A percentile compares a stretch with the other conserved stretches of the same genome.
Conservation (phyloP, 2,113 vertebrate species). For the Tricholaema leucomelas region DNA sequence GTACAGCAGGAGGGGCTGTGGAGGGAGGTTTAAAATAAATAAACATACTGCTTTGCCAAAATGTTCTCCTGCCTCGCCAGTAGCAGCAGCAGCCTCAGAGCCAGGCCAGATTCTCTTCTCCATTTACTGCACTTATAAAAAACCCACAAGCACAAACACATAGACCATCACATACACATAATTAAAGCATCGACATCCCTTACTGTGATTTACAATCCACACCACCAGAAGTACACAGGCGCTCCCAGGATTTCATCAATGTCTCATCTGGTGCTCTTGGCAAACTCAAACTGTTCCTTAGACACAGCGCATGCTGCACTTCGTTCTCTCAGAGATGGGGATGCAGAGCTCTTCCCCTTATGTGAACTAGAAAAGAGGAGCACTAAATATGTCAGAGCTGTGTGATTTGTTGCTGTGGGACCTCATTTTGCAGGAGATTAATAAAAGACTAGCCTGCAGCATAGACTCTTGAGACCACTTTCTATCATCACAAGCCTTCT, state of each 20-base stretch:
- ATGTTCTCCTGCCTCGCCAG: slow-evolving; percentile 29
- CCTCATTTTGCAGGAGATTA: slow-evolving; percentile 54
- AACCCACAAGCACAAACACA: slow-evolving; percentile 64
- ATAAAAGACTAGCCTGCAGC: slow-evolving; percentile 66
- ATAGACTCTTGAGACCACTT: slow-evolving; percentile 32
- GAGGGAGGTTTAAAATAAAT: slow-evolving; percentile 50
- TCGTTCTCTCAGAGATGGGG: slow-evolving; percentile 13
- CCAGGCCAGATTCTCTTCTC: slow-evolving; percentile 62
- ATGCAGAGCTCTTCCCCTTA: slow-evolving; percentile 2
- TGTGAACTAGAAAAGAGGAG: slow-evolving; percentile 14
- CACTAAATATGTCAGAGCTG: slow-evolving; percentile 31
- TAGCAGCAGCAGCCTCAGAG: slow-evolving; percentile 58
- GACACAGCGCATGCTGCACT: slow-evolving; percentile 7
- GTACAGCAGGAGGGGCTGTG: slow-evolving; percentile 31
- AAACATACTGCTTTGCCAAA: slow-evolving; percentile 36
- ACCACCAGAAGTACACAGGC: slow-evolving; percentile 67
- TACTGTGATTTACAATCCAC: slow-evolving; percentile 72
- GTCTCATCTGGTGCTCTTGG: slow-evolving; percentile 71
- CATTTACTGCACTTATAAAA: slow-evolving; percentile 68
- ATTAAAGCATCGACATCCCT: slow-evolving; percentile 70
- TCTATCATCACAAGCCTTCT: neutral
- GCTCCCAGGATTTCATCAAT: slow-evolving; percentile 71
- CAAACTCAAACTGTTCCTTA: slow-evolving; percentile 46
- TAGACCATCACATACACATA: slow-evolving; percentile 65
- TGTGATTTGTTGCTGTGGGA: slow-evolving; percentile 55